Evolutionary conservation across 1,140 invertebrate species (phyloP), one percentile per base, ranked within the genome.

Genomic region (Drosophila eugracilis): DNA sequence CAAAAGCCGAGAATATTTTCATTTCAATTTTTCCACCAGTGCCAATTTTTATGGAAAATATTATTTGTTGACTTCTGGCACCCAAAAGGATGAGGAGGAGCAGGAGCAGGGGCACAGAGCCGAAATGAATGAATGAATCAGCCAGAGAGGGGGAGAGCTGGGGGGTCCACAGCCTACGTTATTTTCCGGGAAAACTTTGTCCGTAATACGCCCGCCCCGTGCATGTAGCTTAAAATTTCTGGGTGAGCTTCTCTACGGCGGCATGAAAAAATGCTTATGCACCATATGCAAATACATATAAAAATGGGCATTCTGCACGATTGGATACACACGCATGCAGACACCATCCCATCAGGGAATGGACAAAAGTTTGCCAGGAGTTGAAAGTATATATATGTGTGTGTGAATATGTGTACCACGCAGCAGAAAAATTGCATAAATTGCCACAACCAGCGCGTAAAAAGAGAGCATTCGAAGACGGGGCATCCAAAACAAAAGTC

Each of bases 11-110:
- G 57, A 15, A 75, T 88, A 88, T 86, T 86, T 88, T 88, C 83
- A 86, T 83, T 85, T 83, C 74, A 76, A 72, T 81, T 80, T 80
- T 66, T 67, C 21, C 65, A 32, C 30, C 63, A 59, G 63, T 73
- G 42, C 49, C 70, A 69, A 76, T 81, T 86, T 86, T 88, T 81
- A 83, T 89, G 75, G 62, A 88, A 88, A 88, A 89, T 76, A 88
- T 83, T 88, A 84, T 88, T 88, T 88, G 83, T 88, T 88, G 84
- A 88, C 84, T 88, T 88, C 80, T 88, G 78, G 71, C 78, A 60
- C 66, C 71, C 71, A 36, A 45, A 70, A 45, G 66, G 66, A 24
- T 24, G 44, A 32, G 39, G 28, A 34, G 28, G 28, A n/a, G 41
- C 19, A n/a, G 41, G 14, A 32, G 39, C 24, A 34, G 28, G 28